Base-by-base conservation (phyloP, 2,888 invertebrate species). In the Parthenolecanium corni region DNA sequence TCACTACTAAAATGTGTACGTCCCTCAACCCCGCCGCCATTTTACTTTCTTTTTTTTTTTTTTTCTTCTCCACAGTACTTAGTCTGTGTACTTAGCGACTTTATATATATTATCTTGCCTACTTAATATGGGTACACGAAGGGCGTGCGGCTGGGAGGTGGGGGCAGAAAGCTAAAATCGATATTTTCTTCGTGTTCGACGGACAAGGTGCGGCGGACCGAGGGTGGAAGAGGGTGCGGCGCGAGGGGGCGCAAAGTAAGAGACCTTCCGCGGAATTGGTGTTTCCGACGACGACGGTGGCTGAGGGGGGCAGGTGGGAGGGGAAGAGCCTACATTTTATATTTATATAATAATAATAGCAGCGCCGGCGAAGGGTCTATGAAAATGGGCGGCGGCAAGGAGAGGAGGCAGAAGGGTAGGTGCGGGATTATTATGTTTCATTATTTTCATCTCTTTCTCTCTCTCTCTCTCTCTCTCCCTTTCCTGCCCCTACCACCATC, bases 51-150 rank as follows among this genome's bases (percentile, higher is more conserved):
- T 9, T 31, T 31, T 31, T 31, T 6, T 42, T n/a, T n/a, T 6
- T 9, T 31, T 9, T 9, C 31, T 31, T 31, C 9, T 31, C 4
- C 14, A 14, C 18, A 46, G 25, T 24, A 23, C 46, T 57, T 46
- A 46, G 57, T 57, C 57, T 57, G 31, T 31, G 57, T 57, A 57
- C 57, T 57, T 46, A 57, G 44, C 46, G 57, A 57, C 57, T 57
- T 57, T 57, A 44, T 18, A 42, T 57, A 57, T 57, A 57, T 57
- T 57, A 44, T 57, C 57, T 57, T 57, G 57, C 57, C 57, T 57
- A 57, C 57, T 57, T 57, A 57, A 57, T 57, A 46, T 36, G 54
- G 54, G n/a, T 16, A 42, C 44, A 3, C 44, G 44, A 44, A 49
- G 49, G 14, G 3, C 3, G 49, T 18, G 12, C 23, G 23, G 23